Conservation (phyloP, 2,797 vertebrate genomes). For the Peromyscus melanophrys region DNA sequence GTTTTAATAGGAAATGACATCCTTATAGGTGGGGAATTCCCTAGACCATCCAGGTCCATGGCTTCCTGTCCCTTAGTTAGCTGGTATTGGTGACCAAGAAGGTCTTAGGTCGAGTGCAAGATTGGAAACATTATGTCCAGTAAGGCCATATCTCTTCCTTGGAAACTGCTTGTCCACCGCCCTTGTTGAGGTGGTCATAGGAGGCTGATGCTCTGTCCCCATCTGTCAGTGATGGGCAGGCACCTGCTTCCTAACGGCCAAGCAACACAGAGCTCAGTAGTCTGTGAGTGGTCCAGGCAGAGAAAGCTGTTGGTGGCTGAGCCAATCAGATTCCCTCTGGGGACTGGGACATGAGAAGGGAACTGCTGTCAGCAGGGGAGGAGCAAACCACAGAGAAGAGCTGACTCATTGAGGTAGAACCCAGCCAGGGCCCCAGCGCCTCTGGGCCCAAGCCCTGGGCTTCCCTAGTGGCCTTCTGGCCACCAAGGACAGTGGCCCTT, state of each 20-base stretch:
- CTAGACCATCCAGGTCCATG: background rate
- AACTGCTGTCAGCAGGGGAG: background rate
- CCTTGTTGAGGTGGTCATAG: background rate
- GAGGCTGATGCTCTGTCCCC: background rate
- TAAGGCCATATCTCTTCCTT: background rate
- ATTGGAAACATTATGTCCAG: too few relatives aligned
- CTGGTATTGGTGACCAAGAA: background rate
- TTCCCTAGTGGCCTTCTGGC: rapidly evolving
- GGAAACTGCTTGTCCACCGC: background rate
- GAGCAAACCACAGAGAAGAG: background rate
- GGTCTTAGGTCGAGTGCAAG: background rate
- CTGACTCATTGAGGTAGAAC: background rate
- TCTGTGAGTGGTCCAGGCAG: background rate
- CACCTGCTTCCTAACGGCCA: background rate
- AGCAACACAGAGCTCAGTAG: background rate
- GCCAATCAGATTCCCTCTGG: background rate
- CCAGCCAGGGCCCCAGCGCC: rapidly evolving
- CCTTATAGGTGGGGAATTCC: background rate
- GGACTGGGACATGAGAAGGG: background rate
- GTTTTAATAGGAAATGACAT: background rate
- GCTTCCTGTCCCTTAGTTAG: background rate
- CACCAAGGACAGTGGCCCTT: background rate
- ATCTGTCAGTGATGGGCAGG: rapidly evolving
- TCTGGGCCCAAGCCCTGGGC: background rate
- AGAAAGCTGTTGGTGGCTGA: background rate